Evolutionary conservation across 2,113 vertebrate genomes (phyloP).

Genomic region (Siphamia tubifer): DNA sequence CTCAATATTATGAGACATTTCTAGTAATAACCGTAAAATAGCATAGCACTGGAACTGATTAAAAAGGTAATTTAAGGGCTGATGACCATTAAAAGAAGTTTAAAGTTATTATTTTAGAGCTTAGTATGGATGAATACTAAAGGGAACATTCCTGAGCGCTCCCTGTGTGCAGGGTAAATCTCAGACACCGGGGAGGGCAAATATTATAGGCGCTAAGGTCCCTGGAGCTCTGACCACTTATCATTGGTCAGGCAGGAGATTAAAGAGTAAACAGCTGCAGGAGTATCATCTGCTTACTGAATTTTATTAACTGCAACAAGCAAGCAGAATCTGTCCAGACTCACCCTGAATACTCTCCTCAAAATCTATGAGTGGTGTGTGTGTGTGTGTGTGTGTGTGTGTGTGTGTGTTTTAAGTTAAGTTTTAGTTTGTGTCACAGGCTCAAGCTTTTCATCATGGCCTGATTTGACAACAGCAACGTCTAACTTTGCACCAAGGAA

Average conservation of each 20-base stretch:
- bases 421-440: constrained; percentile 7
- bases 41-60: too few species aligned
- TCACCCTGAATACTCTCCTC: constrained; percentile 7
- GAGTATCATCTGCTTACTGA: constrained; percentile 34
- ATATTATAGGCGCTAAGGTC: background rate
- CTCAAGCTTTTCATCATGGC: constrained; percentile 19
- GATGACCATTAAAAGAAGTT: too few species aligned
- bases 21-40: too few species aligned
- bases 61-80: too few species aligned
- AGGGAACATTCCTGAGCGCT: background rate
- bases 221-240: constrained; percentile 12
- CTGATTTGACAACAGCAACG: background rate
- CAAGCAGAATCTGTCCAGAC: constrained; percentile 20
- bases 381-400: background rate
- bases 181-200: constrained; percentile 7
- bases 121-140: too few species aligned
- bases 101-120: too few species aligned
- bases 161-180: background rate
- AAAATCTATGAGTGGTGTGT: constrained; percentile 4
- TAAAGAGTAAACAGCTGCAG: constrained; percentile 39
- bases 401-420: background rate
- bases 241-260: constrained; percentile 35
- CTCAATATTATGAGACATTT: too few species aligned
- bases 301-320: constrained; percentile 33
- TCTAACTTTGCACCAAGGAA: constrained; percentile 4